phyloP scores from a whole-genome alignment of 1,140 invertebrate genomes.

The Drosophila takahashii region DNA sequence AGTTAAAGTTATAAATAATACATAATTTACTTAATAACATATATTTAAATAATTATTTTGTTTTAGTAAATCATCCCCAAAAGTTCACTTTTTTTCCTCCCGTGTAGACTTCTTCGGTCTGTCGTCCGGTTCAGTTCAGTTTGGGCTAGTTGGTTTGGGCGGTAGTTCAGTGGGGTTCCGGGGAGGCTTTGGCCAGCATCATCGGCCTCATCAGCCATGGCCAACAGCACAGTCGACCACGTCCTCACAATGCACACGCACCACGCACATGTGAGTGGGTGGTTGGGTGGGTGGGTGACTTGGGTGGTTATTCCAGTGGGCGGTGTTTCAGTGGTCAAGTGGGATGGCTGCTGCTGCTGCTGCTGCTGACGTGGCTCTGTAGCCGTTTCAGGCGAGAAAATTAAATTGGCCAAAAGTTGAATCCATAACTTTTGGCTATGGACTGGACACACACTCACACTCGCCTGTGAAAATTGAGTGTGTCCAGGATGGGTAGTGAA shows the following conservation, averaged over 20 bases:
- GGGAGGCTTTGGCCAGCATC: conserved; percentile 5
- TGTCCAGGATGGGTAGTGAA: conserved; percentile 42
- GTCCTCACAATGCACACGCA: conserved; percentile 51
- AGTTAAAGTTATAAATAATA: too few relatives aligned
- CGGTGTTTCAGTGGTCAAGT: background rate
- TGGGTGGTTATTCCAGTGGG: conserved; percentile 2
- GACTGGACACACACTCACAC: conserved; percentile 59
- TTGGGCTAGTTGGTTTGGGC: conserved; percentile 10
- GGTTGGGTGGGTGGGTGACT: background rate
- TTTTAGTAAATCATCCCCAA: background rate
- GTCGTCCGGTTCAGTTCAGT: conserved; percentile 7
- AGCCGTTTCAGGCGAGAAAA: conserved; percentile 84
- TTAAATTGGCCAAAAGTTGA: conserved; percentile 84
- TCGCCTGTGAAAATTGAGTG: conserved; percentile 76
- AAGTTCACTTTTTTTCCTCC: background rate
- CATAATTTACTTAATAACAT: too few relatives aligned
- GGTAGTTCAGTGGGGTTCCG: conserved; percentile 3
- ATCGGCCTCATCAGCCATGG: conserved; percentile 32
- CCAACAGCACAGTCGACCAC: conserved; percentile 46
- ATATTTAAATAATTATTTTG: too few relatives aligned
- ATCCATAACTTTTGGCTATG: conserved; percentile 84
- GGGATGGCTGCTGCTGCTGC: conserved; percentile 22
- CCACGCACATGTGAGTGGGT: conserved; percentile 29
- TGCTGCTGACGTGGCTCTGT: conserved; percentile 61
- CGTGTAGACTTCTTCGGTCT: conserved; percentile 10